Evolutionary conservation across 2,113 vertebrate species (phyloP).

Genomic region (Callorhinus ursinus): DNA sequence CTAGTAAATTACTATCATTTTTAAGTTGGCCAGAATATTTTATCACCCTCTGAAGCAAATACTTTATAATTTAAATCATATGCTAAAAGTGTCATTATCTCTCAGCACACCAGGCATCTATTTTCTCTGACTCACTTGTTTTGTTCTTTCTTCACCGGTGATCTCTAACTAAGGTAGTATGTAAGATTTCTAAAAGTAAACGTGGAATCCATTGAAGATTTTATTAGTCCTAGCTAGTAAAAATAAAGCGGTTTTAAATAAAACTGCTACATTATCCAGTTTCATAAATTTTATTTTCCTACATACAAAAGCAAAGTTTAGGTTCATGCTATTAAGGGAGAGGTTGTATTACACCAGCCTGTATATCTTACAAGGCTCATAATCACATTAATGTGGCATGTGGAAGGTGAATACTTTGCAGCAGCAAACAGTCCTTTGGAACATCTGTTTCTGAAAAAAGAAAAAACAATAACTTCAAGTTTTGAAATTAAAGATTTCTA

Average conservation of each 20-base stretch:
- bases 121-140: conserved; percentile 68
- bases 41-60: conserved; percentile 65
- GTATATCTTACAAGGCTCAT: conserved; percentile 76
- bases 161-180: conserved; percentile 75
- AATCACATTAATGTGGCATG: conserved; percentile 67
- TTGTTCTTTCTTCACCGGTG: conserved; percentile 62
- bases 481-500: conserved; percentile 58
- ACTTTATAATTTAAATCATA: conserved; percentile 77
- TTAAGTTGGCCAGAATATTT: conserved; percentile 13
- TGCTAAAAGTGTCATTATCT: conserved; percentile 45
- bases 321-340: conserved; percentile 65
- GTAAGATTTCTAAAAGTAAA: conserved; percentile 77
- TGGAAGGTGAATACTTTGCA: conserved; percentile 56
- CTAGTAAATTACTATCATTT: background rate
- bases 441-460: conserved; percentile 66
- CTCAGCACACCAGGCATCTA: conserved; percentile 7
- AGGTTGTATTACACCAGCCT: conserved; percentile 63
- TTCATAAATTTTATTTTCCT: conserved; percentile 75
- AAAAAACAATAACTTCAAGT: background rate
- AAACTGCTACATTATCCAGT: conserved; percentile 70
- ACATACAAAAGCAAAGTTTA: conserved; percentile 67
- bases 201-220: conserved; percentile 77
- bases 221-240: conserved; percentile 82
- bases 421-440: conserved; percentile 45
- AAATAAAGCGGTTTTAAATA: conserved; percentile 77